Evolutionary conservation across 2,797 vertebrate genomes (phyloP), one percentile per base, ranked within the genome.

Genomic region (Brachyrhaphis roseni): DNA sequence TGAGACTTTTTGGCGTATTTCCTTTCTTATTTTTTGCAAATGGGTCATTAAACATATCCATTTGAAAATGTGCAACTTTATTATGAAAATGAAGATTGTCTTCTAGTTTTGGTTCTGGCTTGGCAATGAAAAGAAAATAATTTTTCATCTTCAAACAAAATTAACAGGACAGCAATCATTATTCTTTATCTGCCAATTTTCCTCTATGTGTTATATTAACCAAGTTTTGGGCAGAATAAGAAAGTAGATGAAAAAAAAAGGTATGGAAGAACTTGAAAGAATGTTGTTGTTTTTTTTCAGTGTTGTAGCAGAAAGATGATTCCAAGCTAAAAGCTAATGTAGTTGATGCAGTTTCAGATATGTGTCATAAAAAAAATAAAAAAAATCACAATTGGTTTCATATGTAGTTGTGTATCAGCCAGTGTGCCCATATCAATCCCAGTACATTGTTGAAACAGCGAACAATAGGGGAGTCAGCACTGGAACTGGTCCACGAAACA

Each of bases 191-290:
- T 26, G 41, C 28, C 46, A 64, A 53, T 23, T 36, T 18, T 39
- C 20, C 13, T n/a, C 43, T 76, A 62, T 49, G 78, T n/a, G 53
- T 79, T 66, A 83, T 34, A 28, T 41, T 82, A 57, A 55, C 74
- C 43, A 78, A 23, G 31, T 70, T 75, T 81, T 39, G 46, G 72
- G 18, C 31, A 23, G 20, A 74, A 73, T 57, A 76, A 64, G 16
- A 73, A 79, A 68, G 51, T 70, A 23, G 64, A 81, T 43, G 12
- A 66, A 73, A 78, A 79, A 43, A 39, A 47, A 39, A 3, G 0
- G 16, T n/a, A 28, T 23, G 51, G 41, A 13, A 57, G 49, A 72
- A 82, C 0, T 39, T 43, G 45, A 82, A 78, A 76, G 15, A 41
- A 31, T 36, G 20, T n/a, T 26, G 34, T 1, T 1, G 34, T 34